These are phyloP conservation scores for Tetropium fuscum DNA, from an alignment of 2,888 invertebrate genomes.

Conservation along the genomic window DNA sequence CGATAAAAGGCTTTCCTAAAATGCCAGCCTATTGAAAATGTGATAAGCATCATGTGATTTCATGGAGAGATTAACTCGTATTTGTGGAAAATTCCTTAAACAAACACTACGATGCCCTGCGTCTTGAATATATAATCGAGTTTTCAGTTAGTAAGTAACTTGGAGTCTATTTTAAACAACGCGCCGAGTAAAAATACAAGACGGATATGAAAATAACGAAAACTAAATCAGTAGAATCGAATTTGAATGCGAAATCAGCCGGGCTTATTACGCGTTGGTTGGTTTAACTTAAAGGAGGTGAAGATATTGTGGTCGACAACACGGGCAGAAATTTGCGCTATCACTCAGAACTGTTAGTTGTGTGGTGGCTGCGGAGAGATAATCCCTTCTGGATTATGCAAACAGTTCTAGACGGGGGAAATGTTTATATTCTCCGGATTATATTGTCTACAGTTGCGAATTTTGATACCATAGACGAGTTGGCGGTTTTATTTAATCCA, in stretches of 20 bases:
- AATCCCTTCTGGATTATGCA: constrained; percentile 55
- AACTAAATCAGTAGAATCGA: constrained; percentile 46
- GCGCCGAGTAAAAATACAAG: constrained; percentile 17
- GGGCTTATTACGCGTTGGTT: constrained; percentile 46
- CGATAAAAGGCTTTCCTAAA: not conserved
- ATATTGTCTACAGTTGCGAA: constrained; percentile 56
- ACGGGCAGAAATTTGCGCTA: constrained; percentile 35
- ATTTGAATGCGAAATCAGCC: constrained; percentile 48
- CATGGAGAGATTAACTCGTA: constrained; percentile 1
- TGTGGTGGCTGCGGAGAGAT: constrained; percentile 35
- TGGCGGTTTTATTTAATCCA: constrained; percentile 57
- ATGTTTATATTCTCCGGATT: constrained; percentile 56
- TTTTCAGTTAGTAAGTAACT: constrained; percentile 17
- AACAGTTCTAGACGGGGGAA: constrained; percentile 49
- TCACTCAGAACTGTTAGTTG: constrained; percentile 48
- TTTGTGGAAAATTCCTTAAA: constrained; percentile 11
- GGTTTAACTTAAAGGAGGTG: constrained; percentile 44
- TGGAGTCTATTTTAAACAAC: constrained; percentile 20
- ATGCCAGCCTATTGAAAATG: not conserved
- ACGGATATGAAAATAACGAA: constrained; percentile 41
- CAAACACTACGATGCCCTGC: constrained; percentile 4
- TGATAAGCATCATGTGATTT: constrained; percentile 12
- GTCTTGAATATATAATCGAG: constrained; percentile 9
- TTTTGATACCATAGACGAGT: constrained; percentile 53
- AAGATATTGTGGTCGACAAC: constrained; percentile 38